A percentile compares a stretch with the other conserved stretches of the same genome.
Evolutionary conservation across 2,113 vertebrate species (phyloP).

Genomic region (Deroptyus accipitrinus): DNA sequence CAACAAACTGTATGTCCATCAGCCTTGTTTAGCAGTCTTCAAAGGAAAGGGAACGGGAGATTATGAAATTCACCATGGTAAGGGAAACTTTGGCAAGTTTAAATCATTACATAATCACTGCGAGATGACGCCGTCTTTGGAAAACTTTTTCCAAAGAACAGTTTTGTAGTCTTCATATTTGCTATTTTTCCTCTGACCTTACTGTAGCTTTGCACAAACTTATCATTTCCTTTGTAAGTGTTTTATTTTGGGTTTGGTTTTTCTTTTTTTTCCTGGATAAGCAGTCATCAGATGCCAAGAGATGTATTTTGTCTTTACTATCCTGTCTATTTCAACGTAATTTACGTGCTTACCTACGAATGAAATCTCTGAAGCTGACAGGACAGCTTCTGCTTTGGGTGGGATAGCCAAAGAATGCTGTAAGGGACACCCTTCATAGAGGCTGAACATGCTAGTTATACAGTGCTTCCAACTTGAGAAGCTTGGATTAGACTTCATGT

Average conservation of each 20-base stretch:
- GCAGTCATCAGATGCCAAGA: background rate
- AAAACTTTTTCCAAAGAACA: background rate
- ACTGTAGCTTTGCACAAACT: background rate
- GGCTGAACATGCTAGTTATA: background rate
- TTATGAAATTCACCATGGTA: conserved; percentile 97
- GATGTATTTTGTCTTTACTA: background rate
- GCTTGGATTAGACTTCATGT: background rate
- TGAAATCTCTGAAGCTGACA: background rate
- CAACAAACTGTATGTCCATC: conserved; percentile 87
- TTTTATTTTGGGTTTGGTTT: background rate
- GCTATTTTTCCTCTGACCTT: background rate
- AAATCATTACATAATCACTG: background rate
- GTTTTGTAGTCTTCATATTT: background rate
- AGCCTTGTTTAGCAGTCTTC: conserved; percentile 89
- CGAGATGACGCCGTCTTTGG: background rate
- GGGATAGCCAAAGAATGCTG: background rate
- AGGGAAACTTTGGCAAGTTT: conserved; percentile 43
- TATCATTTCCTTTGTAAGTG: background rate
- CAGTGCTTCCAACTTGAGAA: background rate
- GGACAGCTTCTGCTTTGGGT: background rate
- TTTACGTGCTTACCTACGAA: background rate
- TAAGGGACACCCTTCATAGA: background rate
- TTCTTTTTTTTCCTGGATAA: background rate
- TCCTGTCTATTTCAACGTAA: background rate
- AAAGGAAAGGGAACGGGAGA: conserved; percentile 92